phyloP scores from a whole-genome alignment of 2,797 vertebrate species.

The Lepilemur septentrionalis region DNA sequence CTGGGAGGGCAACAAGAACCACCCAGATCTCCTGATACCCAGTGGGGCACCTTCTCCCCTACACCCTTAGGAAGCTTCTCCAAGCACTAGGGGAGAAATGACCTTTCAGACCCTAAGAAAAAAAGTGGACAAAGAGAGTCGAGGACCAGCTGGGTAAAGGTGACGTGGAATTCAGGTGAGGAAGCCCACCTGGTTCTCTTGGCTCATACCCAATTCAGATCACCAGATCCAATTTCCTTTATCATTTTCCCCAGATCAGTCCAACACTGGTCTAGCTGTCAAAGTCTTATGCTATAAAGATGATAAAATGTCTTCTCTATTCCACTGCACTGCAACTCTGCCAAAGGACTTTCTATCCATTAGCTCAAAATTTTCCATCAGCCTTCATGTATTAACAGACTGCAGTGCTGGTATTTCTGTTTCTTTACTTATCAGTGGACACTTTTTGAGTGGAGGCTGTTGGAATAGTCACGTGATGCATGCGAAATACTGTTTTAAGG shows the following conservation, averaged over 20 bases:
- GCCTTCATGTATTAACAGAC: not conserved
- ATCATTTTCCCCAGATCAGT: not conserved
- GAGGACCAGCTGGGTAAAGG: not conserved
- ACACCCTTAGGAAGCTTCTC: not conserved
- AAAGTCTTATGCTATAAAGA: not conserved
- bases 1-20: not conserved
- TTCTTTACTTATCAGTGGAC: not conserved
- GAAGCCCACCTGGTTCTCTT: not conserved
- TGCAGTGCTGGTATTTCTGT: not conserved
- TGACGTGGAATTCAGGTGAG: not conserved
- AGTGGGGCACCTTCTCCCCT: rapidly evolving
- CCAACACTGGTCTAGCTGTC: not conserved
- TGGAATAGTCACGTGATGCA: not conserved
- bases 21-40: not conserved
- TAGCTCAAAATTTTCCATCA: not conserved
- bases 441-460: not conserved
- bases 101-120: not conserved
- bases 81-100: not conserved
- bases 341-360: not conserved
- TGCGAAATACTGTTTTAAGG: not conserved
- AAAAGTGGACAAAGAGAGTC: not conserved
- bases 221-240: not conserved
- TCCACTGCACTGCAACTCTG: not conserved
- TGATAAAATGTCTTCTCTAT: not conserved
- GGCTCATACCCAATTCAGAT: not conserved